Percentiles rank a stretch among this genome's conserved stretches.
Conservation (phyloP, 30 jellyfish, hydroid and myxozoan species). For the Sanderia malayensis region DNA sequence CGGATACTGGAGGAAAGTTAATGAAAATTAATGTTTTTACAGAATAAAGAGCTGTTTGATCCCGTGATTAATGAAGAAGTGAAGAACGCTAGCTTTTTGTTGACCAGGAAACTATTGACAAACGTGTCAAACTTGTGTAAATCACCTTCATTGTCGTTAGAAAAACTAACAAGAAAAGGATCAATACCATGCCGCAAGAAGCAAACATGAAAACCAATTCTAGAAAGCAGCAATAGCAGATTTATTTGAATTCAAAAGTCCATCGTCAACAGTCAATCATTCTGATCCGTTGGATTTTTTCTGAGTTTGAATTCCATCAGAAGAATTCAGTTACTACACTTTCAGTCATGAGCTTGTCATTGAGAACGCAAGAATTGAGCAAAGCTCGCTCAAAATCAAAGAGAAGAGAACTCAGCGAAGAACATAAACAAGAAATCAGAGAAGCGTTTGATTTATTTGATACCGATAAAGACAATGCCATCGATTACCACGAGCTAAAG, state of each 20-base stretch:
- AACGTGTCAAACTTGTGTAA: not conserved
- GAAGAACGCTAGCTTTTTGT: not conserved
- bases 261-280: too few species aligned
- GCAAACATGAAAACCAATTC: not conserved
- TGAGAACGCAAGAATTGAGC: slow-evolving; percentile 61
- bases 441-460: slow-evolving; percentile 95
- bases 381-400: slow-evolving; percentile 67
- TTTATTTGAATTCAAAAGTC: not conserved
- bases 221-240: not conserved
- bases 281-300: too few species aligned
- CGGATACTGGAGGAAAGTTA: too few species aligned
- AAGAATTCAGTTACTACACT: too few species aligned
- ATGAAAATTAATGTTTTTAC: too few species aligned
- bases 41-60: too few species aligned
- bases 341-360: slow-evolving; percentile 48
- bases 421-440: slow-evolving; percentile 91
- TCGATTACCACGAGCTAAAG: slow-evolving; percentile 96
- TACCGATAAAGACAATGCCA: slow-evolving; percentile 96
- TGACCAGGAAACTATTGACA: not conserved
- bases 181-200: not conserved
- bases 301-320: too few species aligned
- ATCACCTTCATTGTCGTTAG: not conserved
- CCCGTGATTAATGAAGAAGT: not conserved
- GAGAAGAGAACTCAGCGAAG: slow-evolving; percentile 89
- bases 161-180: not conserved